A percentile compares a stretch with the other conserved stretches of the same genome.
Conservation (phyloP, 2,888 invertebrate species). For the Taphrorychus bicolor region DNA sequence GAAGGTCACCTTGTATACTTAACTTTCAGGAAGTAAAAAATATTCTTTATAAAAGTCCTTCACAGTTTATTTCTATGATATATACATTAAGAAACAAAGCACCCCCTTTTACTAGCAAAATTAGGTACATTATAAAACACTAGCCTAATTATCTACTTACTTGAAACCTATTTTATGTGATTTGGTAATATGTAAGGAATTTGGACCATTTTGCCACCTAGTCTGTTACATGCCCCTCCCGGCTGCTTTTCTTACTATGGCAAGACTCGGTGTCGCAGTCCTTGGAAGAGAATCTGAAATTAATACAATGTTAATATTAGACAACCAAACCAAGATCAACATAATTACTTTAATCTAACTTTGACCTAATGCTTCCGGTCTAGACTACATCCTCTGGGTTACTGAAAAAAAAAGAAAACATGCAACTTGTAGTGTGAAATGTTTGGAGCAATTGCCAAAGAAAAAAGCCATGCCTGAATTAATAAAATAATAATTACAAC, state of each 20-base stretch:
- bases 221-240: constrained; percentile 44
- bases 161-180: too few species aligned
- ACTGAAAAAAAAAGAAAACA: constrained; percentile 40
- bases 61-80: too few species aligned
- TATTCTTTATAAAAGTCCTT: too few species aligned
- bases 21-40: too few species aligned
- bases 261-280: constrained; percentile 50
- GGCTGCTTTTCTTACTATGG: constrained; percentile 49
- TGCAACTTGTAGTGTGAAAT: too few species aligned
- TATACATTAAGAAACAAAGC: background rate
- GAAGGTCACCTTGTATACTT: too few species aligned
- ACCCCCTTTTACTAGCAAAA: background rate
- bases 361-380: constrained; percentile 27
- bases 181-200: background rate
- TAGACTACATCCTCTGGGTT: constrained; percentile 38
- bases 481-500: background rate
- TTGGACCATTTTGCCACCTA: constrained; percentile 14
- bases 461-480: too few species aligned
- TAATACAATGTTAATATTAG: constrained; percentile 9
- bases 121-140: too few species aligned
- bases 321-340: background rate
- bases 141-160: too few species aligned
- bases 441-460: too few species aligned
- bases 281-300: constrained; percentile 49
- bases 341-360: constrained; percentile 38